Conservation (phyloP, 2,113 vertebrate genomes). For the Pterocles gutturalis region DNA sequence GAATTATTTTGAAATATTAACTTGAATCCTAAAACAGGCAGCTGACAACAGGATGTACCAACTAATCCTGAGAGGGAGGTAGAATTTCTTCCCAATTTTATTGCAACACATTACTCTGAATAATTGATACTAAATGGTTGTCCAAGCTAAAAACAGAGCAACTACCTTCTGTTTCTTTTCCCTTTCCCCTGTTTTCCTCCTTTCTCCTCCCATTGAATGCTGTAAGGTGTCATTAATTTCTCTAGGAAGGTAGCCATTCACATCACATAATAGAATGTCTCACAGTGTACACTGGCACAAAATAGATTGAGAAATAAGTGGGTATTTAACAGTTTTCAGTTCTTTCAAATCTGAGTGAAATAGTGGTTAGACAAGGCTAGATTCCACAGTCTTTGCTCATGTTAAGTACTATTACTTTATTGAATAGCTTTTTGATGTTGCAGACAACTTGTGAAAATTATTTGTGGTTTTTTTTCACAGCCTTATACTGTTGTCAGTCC, state of each 20-base stretch:
- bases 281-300: background rate
- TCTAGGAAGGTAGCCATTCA: background rate
- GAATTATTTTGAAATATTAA: background rate
- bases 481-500: background rate
- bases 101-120: background rate
- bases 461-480: background rate
- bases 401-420: background rate
- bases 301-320: background rate
- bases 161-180: background rate
- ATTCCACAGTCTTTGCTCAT: background rate
- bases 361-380: background rate
- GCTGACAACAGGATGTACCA: background rate
- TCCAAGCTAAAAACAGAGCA: background rate
- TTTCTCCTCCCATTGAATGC: background rate
- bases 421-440: background rate
- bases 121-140: background rate
- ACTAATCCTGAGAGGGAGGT: background rate
- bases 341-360: background rate
- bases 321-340: background rate
- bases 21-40: background rate
- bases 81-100: background rate
- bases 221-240: background rate
- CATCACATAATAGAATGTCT: background rate
- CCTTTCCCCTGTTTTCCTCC: background rate
- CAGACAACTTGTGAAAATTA: background rate